Base-by-base conservation (phyloP, 1,140 invertebrate genomes). In the Cyclina sinensis region DNA sequence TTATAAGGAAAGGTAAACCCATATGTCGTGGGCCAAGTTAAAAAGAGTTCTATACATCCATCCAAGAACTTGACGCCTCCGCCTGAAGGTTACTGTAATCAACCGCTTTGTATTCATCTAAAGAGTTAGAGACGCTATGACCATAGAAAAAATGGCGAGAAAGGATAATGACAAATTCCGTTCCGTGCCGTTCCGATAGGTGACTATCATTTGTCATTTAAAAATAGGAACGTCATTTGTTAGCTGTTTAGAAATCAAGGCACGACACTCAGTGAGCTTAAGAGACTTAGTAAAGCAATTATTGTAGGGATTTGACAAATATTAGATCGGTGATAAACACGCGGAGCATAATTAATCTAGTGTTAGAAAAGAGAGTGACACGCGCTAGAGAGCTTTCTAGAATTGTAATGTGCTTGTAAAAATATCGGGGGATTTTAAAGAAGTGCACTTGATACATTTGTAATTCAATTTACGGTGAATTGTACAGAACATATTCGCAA, bases 291-390 rank as follows among this genome's bases (percentile, higher is more conserved):
- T 87, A 87, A 80, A 87, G 76, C 35, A 79, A 87, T 87, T 80
- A 87, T 87, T 87, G 39, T n/a, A 16, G 30, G 85, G 85, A 87
- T 87, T 87, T 87, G 85, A 87, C 85, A 87, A 87, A 87, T 87
- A 87, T 87, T 87, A 87, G 85, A 78, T 87, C 85, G 85, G 35
- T 70, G 85, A 70, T 87, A 48, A 80, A 78, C 76, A 80, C 74
- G 73, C 24, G 27, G 74, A 30, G 54, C 85, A 76, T 87, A 87
- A 87, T 87, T 87, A 87, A 87, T 87, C 48, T 87, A 35, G 57
- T 65, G 70, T 68, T 76, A 62, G 74, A 87, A 74, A 79, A 78
- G 51, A 1, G 48, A 27, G 21, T 37, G 76, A 78, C 85, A 87
- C 59, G 76, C 59, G 76, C 57, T 46, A 0, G 9, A 48, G 74